These are phyloP conservation scores for Ictalurus furcatus DNA, from an alignment of 2,113 vertebrate genomes.

Conservation along the genomic window DNA sequence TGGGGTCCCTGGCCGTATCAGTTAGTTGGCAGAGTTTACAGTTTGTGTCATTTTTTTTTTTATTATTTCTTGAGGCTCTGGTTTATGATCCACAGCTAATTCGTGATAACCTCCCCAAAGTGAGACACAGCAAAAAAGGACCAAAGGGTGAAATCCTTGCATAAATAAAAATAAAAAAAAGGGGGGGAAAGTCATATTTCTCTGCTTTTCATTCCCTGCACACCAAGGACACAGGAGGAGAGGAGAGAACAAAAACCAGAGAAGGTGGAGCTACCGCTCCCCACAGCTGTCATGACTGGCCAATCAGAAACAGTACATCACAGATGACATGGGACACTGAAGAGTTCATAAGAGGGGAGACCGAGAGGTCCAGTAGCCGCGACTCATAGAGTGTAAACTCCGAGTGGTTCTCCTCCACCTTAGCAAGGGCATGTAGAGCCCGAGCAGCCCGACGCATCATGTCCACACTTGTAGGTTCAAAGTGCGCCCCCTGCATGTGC, in stretches of 20 bases:
- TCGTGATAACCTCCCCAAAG: conserved; percentile 77
- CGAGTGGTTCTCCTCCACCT: conserved; percentile 98
- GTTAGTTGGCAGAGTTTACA: conserved; percentile 70
- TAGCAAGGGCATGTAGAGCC: conserved; percentile 94
- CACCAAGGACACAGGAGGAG: conserved; percentile 75
- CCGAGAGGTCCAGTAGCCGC: conserved; percentile 97
- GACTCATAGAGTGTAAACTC: conserved; percentile 99
- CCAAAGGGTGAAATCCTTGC: conserved; percentile 96
- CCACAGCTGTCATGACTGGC: conserved; percentile 99
- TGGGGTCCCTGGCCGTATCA: conserved; percentile 74
- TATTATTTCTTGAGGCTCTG: conserved; percentile 62
- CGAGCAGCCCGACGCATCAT: conserved; percentile 98
- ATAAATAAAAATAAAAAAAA: conserved; percentile 92
- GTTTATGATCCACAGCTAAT: conserved; percentile 71
- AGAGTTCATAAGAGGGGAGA: conserved; percentile 98
- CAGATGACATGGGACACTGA: conserved; percentile 99
- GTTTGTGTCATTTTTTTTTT: conserved; percentile 67
- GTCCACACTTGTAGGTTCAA: conserved; percentile 98
- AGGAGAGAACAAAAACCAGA: conserved; percentile 62
- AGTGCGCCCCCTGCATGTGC: conserved; percentile 93
- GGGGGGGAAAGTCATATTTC: conserved; percentile 77
- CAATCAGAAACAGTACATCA: conserved; percentile 99
- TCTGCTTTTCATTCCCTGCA: conserved; percentile 87
- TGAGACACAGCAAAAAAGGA: conserved; percentile 79
- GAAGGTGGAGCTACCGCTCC: conserved; percentile 79